Evolutionary conservation across 2,797 vertebrate species (phyloP).

Genomic region (Merluccius polli): DNA sequence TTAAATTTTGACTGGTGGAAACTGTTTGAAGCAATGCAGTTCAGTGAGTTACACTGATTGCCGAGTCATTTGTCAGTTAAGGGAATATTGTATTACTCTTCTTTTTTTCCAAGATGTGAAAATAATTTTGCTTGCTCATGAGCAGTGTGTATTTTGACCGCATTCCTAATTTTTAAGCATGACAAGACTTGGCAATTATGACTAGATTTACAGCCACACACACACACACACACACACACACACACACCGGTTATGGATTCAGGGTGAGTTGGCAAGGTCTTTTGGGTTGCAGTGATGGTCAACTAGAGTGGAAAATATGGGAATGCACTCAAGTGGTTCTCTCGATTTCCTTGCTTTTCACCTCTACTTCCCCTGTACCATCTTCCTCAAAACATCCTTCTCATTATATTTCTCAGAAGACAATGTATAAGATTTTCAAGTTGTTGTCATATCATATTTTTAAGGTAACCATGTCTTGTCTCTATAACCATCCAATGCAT

Average conservation of each 20-base stretch:
- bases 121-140: slow-evolving; percentile 42
- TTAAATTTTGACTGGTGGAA: not conserved
- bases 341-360: not conserved
- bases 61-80: slow-evolving; percentile 34
- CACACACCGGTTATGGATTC: not conserved
- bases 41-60: slow-evolving; percentile 35
- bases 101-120: slow-evolving; percentile 36
- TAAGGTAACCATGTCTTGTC: not conserved
- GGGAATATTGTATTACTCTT: slow-evolving; percentile 36
- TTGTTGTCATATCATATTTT: not conserved
- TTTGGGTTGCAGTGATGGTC: slow-evolving; percentile 9
- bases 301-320: slow-evolving; percentile 8
- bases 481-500: not conserved
- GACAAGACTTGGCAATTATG: slow-evolving; percentile 7
- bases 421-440: not conserved
- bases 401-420: not conserved
- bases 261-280: slow-evolving; percentile 7
- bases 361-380: not conserved
- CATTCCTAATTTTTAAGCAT: slow-evolving; percentile 22
- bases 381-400: not conserved
- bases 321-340: not conserved
- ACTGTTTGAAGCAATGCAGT: slow-evolving; percentile 7
- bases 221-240: slow-evolving; percentile 3
- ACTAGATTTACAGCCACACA: not conserved
- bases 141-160: slow-evolving; percentile 31